Conservation (phyloP, 2,113 vertebrate species). For the Neoarius graeffei region DNA sequence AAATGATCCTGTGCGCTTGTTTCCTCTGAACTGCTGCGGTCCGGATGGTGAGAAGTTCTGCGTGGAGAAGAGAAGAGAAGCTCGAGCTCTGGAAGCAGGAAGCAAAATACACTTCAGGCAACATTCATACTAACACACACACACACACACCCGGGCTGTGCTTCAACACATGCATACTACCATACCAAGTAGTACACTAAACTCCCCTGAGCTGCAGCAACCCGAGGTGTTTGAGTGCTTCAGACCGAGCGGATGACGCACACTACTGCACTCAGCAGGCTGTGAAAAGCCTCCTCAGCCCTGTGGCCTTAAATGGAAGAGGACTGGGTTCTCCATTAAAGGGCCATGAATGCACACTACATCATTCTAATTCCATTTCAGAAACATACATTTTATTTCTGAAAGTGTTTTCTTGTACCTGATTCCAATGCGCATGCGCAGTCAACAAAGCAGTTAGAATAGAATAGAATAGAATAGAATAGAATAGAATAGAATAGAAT, state of each 20-base stretch:
- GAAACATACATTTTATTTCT: too few relatives aligned
- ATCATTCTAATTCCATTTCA: neutral
- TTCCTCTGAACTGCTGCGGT: neutral
- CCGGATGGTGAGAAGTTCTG: constrained; percentile 25
- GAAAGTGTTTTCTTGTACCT: neutral
- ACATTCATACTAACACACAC: neutral
- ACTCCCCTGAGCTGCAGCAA: neutral
- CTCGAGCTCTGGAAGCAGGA: constrained; percentile 52
- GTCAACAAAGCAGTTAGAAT: neutral
- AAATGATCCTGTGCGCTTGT: neutral
- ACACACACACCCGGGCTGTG: neutral
- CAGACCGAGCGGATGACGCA: neutral
- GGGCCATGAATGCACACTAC: constrained; percentile 29
- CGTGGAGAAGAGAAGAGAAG: neutral
- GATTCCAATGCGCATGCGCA: neutral
- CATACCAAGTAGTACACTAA: too few relatives aligned
- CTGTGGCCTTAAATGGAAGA: constrained; percentile 61
- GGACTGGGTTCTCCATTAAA: constrained; percentile 53
- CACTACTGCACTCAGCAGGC: neutral
- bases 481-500: too few relatives aligned
- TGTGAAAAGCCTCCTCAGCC: too few relatives aligned
- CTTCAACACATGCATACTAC: too few relatives aligned
- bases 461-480: too few relatives aligned
- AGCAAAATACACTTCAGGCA: constrained; percentile 52
- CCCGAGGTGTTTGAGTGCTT: neutral